Conservation (phyloP, 2,797 vertebrate species). For the Sebastes itinus region DNA sequence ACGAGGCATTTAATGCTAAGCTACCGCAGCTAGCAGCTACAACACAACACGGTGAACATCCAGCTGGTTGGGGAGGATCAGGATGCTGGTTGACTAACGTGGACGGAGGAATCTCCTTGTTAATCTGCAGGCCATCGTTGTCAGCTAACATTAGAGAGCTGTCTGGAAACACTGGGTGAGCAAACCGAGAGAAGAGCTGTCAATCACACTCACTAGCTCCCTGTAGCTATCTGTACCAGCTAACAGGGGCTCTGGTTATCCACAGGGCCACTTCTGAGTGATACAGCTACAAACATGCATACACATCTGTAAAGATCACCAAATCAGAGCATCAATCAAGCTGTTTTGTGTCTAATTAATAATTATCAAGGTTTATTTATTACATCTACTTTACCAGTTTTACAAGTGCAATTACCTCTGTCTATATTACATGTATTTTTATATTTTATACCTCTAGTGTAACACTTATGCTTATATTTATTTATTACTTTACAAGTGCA, state of each 20-base stretch:
- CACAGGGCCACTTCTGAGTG: not conserved
- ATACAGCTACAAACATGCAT: not conserved
- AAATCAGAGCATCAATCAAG: not conserved
- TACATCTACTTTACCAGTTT: no score
- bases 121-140: constrained; percentile 6
- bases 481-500: no score
- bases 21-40: constrained; percentile 6
- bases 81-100: constrained; percentile 6
- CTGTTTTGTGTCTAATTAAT: not conserved
- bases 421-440: no score
- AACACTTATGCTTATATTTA: no score
- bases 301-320: not conserved
- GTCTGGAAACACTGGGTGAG: constrained; percentile 39
- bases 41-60: not conserved
- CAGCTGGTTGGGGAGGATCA: not conserved
- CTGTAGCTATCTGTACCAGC: not conserved
- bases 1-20: not conserved
- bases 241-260: not conserved
- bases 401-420: no score
- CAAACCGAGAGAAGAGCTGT: constrained; percentile 38
- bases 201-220: constrained; percentile 5
- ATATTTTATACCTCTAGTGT: no score
- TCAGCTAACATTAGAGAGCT: constrained; percentile 31
- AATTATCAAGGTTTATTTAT: no score
- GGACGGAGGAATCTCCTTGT: not conserved